A percentile compares a stretch with the other conserved stretches of the same genome.
Evolutionary conservation across 2,113 vertebrate genomes (phyloP).

Genomic region (Pelusios castaneus): DNA sequence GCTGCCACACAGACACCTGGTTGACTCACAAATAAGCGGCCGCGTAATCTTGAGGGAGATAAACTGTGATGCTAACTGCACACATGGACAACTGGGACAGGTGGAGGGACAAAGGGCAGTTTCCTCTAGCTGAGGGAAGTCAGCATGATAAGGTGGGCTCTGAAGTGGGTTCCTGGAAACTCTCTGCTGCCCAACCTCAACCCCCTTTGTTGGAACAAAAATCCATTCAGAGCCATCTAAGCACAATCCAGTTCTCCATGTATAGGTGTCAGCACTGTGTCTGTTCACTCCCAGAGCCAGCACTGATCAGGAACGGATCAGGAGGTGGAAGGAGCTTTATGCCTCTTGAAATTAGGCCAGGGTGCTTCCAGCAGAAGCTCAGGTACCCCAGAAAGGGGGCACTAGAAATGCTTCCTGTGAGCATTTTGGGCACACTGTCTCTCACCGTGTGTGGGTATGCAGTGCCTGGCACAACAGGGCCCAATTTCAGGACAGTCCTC

Average conservation of each 20-base stretch:
- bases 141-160: background rate
- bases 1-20: fast-evolving
- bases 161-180: background rate
- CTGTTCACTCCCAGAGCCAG: background rate
- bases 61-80: fast-evolving
- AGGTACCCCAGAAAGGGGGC: background rate
- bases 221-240: background rate
- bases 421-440: no score
- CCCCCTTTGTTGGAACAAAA: background rate
- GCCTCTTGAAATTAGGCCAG: background rate
- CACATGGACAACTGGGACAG: fast-evolving
- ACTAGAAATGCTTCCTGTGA: background rate
- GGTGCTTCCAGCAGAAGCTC: background rate
- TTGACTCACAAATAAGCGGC: fast-evolving
- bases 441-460: no score
- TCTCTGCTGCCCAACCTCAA: background rate
- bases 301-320: no score
- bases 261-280: background rate
- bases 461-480: background rate
- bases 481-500: background rate
- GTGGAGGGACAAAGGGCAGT: background rate
- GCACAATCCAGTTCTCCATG: background rate
- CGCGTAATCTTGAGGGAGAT: fast-evolving
- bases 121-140: background rate
- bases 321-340: background rate